Conservation (phyloP, 2,113 vertebrate genomes). For the Malurus melanocephalus region DNA sequence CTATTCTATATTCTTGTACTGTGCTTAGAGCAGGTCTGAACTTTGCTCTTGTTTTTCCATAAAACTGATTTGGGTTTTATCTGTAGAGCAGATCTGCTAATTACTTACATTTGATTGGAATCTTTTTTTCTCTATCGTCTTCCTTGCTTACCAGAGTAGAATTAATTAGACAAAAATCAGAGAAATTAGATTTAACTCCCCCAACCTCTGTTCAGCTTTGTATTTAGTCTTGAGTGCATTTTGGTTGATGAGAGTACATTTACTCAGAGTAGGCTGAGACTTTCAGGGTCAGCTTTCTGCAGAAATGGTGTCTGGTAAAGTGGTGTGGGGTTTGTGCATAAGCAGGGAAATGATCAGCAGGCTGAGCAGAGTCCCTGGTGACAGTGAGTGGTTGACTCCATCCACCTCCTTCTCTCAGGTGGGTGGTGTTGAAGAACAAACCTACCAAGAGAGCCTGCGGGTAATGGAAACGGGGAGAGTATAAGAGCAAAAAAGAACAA, state of each 20-base stretch:
- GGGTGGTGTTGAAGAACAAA: neutral
- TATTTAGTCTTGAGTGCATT: neutral
- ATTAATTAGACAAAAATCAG: neutral
- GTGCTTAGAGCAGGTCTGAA: neutral
- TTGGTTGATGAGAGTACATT: neutral
- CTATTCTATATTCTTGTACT: neutral
- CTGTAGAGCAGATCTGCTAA: neutral
- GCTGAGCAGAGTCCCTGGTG: neutral
- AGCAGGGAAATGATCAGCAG: neutral
- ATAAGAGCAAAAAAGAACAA: neutral
- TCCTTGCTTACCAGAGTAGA: neutral
- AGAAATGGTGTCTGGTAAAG: neutral
- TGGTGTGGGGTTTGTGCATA: neutral
- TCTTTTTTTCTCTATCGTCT: neutral
- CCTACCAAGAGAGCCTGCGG: neutral
- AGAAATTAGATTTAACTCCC: neutral
- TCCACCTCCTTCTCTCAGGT: neutral
- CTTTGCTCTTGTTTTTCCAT: neutral
- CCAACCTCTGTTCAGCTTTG: neutral
- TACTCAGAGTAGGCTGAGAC: neutral
- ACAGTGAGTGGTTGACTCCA: neutral
- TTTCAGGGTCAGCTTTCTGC: neutral
- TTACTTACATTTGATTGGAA: neutral
- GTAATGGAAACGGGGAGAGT: neutral
- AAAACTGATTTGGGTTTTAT: neutral